Evolutionary conservation across 2,888 invertebrate species (phyloP), one percentile per base, ranked within the genome.

Genomic region (Apotomis capreana): DNA sequence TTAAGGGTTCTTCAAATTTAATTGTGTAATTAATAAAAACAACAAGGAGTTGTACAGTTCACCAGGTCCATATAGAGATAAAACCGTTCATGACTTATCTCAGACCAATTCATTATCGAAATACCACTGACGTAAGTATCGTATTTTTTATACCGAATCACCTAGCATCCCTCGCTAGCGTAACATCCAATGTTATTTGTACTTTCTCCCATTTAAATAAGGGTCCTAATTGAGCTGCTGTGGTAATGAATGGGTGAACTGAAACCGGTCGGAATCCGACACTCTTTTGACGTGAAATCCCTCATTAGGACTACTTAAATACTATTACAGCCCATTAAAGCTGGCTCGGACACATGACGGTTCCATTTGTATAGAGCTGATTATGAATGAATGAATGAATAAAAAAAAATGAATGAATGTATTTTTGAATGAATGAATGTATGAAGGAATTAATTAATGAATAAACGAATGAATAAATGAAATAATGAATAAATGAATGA

Each of bases 301-400:
- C 84, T 90, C 88, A 90, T 90, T 90, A 91, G 80, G 80, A 76
- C 86, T 87, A 87, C 87, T 89, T 88, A 86, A 84, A 87, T 83
- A 86, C 83, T 87, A 87, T 90, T 88, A 88, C 81, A 81, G 85
- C 77, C 83, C 82, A 87, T 91, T 89, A 89, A 85, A 87, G 76
- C 74, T 46, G 55, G 46, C 15, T 54, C 61, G 54, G 55, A 54
- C 57, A 59, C 44, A 54, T 59, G 57, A 67, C 59, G 65, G 13
- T 68, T 13, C 70, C 75, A 80, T 70, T 68, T 77, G 65, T 78
- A 76, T 68, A 78, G 79, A 80, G 81, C 67, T 73, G 79, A 71
- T 49, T 49, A 9, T 3, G 49, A 6, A 9, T 49, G 26, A 26
- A 26, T 26, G 26, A 26, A 26, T 26, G 26, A 26, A 26, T 1